These are phyloP conservation scores for Acinonyx jubatus DNA, from an alignment of 2,113 vertebrate genomes.

Conservation along the genomic window DNA sequence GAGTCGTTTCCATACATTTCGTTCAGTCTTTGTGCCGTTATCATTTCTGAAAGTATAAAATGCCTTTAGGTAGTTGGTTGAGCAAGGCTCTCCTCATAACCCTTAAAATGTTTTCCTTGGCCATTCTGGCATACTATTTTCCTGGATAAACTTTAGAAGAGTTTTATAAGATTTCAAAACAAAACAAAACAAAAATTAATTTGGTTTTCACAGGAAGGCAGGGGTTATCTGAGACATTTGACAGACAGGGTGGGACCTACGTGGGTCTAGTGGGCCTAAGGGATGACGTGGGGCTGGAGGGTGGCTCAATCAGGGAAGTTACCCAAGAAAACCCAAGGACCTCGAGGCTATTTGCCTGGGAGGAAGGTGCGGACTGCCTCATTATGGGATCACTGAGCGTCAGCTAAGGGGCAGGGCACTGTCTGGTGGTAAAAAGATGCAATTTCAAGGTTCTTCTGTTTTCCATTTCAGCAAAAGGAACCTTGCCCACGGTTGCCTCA, in stretches of 20 bases:
- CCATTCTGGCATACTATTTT: not conserved
- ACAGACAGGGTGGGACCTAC: not conserved
- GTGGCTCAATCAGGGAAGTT: not conserved
- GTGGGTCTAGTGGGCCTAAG: not conserved
- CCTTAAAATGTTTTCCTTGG: not conserved
- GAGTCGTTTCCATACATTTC: not conserved
- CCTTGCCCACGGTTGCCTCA: not conserved
- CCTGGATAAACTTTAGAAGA: not conserved
- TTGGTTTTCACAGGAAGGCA: not conserved
- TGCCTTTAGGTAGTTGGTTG: not conserved
- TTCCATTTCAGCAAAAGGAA: constrained; percentile 1
- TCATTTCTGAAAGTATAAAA: not conserved
- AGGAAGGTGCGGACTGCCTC: not conserved
- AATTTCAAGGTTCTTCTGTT: not conserved
- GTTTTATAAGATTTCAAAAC: not conserved
- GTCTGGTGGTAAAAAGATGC: not conserved
- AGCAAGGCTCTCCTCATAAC: not conserved
- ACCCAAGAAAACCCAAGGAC: not conserved
- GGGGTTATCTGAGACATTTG: not conserved
- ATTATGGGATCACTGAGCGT: not conserved
- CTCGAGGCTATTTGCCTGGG: not conserved
- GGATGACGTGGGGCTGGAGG: too few species aligned
- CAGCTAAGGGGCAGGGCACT: not conserved
- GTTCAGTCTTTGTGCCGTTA: not conserved
- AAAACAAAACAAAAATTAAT: not conserved